Conservation (phyloP, 2,888 invertebrate species). For the Archips crataeganus region DNA sequence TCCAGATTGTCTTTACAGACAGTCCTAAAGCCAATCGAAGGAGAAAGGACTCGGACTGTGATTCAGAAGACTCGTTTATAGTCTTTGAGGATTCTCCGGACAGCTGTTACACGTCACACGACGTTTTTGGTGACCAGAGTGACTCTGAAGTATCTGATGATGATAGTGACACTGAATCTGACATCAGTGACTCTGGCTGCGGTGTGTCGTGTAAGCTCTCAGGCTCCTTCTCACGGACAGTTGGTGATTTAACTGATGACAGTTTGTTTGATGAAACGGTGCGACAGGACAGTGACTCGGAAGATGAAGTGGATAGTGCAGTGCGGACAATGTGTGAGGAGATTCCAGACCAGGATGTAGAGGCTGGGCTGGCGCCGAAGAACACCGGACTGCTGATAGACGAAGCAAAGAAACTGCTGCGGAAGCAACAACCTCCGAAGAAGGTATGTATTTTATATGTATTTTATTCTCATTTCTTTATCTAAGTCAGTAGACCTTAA, state of each 20-base stretch:
- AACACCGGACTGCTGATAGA: constrained; percentile 63
- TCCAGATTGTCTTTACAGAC: constrained; percentile 78
- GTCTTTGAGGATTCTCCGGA: constrained; percentile 78
- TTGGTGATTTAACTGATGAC: constrained; percentile 73
- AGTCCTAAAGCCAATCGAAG: constrained; percentile 52
- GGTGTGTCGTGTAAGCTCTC: constrained; percentile 55
- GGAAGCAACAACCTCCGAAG: constrained; percentile 62
- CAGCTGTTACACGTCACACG: constrained; percentile 72
- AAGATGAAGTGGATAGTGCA: constrained; percentile 74
- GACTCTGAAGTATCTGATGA: constrained; percentile 49
- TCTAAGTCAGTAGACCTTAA: neutral
- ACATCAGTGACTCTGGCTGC: constrained; percentile 65
- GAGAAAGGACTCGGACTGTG: constrained; percentile 77
- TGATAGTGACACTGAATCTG: constrained; percentile 55
- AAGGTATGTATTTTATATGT: constrained; percentile 67
- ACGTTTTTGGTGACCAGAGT: constrained; percentile 67
- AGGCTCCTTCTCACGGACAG: constrained; percentile 65
- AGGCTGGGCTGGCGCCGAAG: constrained; percentile 25
- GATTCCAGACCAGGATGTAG: constrained; percentile 33
- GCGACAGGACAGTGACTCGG: constrained; percentile 45
- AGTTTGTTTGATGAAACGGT: constrained; percentile 62
- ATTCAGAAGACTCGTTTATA: constrained; percentile 87
- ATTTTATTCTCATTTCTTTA: constrained; percentile 7
- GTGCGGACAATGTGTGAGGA: constrained; percentile 48
- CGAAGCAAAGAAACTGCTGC: constrained; percentile 60